Evolutionary conservation across 2,113 vertebrate species (phyloP).

Genomic region (Cyanoramphus novaezelandiae): DNA sequence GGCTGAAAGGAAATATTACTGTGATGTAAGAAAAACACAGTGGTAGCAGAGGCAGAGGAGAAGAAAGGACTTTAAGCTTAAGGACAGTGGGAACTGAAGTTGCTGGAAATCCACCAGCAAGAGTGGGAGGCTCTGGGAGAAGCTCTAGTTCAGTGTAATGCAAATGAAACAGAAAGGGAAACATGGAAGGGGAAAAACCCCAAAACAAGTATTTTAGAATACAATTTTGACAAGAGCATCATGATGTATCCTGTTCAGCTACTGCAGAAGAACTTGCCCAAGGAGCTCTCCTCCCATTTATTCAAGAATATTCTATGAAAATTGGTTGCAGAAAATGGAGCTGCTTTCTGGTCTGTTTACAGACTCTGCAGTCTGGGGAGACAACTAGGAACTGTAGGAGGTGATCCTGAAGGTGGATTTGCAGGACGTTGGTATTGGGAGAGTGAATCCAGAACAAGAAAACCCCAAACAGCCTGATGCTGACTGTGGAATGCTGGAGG

Average conservation of each 20-base stretch:
- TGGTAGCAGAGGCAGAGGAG: background rate
- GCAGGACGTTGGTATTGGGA: background rate
- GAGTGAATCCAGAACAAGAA: background rate
- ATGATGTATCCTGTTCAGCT: background rate
- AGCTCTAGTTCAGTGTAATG: background rate
- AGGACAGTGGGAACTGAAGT: background rate
- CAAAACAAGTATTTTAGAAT: background rate
- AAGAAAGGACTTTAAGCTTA: background rate
- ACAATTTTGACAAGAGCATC: background rate
- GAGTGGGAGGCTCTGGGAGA: background rate
- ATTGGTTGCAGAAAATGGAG: background rate
- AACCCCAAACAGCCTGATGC: fast-evolving
- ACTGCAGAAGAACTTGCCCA: background rate
- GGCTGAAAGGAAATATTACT: background rate
- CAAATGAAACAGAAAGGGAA: background rate
- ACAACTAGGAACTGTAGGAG: background rate
- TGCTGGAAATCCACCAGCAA: background rate
- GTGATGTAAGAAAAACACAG: background rate
- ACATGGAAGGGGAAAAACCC: fast-evolving
- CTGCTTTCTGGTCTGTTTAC: background rate
- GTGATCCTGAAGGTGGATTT: background rate
- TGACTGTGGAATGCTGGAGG: background rate
- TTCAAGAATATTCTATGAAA: background rate
- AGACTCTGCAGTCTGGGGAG: background rate
- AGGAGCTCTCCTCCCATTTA: background rate